Percentiles rank a stretch among this genome's conserved stretches.
Evolutionary conservation across 2,888 invertebrate genomes (phyloP).

Genomic region (Gerris lacustris): DNA sequence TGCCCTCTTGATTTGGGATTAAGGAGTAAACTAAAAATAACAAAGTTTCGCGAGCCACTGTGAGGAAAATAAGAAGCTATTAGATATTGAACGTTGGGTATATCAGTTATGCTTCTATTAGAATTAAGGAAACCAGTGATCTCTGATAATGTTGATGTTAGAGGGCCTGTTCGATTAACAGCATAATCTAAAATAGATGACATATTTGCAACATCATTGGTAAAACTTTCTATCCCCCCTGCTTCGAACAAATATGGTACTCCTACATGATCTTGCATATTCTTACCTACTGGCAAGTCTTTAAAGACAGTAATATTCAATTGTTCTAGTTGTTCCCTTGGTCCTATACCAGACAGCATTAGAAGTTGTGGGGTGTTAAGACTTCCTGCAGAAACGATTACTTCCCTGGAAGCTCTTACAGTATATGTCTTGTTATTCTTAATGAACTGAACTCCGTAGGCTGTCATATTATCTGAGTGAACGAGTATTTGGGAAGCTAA

Average conservation of each 20-base stretch:
- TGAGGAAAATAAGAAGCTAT: background rate
- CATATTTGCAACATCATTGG: background rate
- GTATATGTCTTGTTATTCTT: constrained; percentile 6
- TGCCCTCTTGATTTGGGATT: background rate
- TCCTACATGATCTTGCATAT: constrained; percentile 34
- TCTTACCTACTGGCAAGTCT: constrained; percentile 34
- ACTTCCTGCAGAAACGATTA: constrained; percentile 44
- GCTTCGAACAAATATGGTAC: constrained; percentile 52
- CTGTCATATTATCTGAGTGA: background rate
- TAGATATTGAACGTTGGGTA: background rate
- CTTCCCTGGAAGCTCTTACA: constrained; percentile 35
- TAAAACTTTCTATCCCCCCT: constrained; percentile 62
- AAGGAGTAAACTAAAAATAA: background rate
- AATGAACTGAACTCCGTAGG: constrained; percentile 14
- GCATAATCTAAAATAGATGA: constrained; percentile 13
- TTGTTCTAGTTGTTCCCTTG: constrained; percentile 33
- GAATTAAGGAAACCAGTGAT: background rate
- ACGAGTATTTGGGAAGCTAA: background rate
- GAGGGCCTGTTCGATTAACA: constrained; percentile 16
- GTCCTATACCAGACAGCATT: constrained; percentile 44
- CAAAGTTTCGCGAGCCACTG: background rate
- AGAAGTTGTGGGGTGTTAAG: constrained; percentile 47
- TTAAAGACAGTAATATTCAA: constrained; percentile 34
- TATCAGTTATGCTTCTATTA: background rate
- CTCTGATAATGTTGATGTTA: constrained; percentile 14